Base-by-base conservation (phyloP, 2,113 vertebrate species). In the Pycnonotus jocosus region DNA sequence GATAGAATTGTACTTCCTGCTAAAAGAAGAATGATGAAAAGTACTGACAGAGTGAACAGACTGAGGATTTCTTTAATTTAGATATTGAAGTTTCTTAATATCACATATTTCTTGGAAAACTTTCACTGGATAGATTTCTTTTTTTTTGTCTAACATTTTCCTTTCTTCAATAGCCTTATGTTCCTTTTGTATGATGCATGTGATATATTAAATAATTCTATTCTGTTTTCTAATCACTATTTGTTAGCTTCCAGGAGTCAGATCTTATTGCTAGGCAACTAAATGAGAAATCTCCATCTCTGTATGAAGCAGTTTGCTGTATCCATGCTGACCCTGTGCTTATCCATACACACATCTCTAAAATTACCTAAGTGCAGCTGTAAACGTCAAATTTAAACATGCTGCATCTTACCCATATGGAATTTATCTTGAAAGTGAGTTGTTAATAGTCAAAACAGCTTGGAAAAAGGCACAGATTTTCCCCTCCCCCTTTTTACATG, bases 201-300 rank as follows among this genome's bases (percentile, higher is more conserved):
- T 21, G n/a, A 56, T 91, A 40, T 15, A 44, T 93, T 70, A 95
- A 92, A 76, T 90, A 91, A 77, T 88, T 85, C 33, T 77, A 38
- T 79, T 96, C 38, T 31, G 11, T 89, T 91, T 72, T 86, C 73
- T 77, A 44, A 77, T 92, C 78, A 66, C 21, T 81, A 66, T 83
- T 91, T 96, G 66, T 91, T 80, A 88, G 90, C 68, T 94, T 86
- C 37, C 47, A 90, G 74, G 62, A 95, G 58, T 68, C 81, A 77
- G 51, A 73, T 80, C 88, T 47, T 88, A 95, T 97, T 95, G 95
- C 96, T 96, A 97, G 88, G 96, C 93, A 97, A 97, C 96, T 70
- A 90, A 92, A 92, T 62, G 91, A 92, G 84, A 66, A 89, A 62
- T 65, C 64, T 92, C 58, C 50, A 86, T 86, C 71, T 82, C 82